phyloP scores from a whole-genome alignment of 2,797 vertebrate genomes.

The Pterois miles region DNA sequence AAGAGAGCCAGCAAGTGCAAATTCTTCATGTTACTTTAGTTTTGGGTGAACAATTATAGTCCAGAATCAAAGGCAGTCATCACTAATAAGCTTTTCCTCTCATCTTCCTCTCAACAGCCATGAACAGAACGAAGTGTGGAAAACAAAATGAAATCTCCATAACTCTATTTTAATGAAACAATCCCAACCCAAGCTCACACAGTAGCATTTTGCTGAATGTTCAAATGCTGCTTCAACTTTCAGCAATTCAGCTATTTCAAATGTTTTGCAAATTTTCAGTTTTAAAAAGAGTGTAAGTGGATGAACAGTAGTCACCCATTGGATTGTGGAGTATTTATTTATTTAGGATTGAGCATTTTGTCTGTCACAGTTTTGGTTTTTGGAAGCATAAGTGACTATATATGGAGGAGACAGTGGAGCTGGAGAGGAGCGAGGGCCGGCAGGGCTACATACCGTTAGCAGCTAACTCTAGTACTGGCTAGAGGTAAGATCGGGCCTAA shows the following conservation, averaged over 20 bases:
- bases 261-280: background rate
- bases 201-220: background rate
- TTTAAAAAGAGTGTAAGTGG: background rate
- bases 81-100: background rate
- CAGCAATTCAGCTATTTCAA: background rate
- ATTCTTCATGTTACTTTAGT: background rate
- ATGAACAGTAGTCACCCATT: background rate
- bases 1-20: background rate
- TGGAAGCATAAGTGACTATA: background rate
- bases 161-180: background rate
- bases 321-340: no score
- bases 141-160: background rate
- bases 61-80: conserved; percentile 2
- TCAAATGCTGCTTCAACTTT: background rate
- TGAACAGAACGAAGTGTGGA: background rate
- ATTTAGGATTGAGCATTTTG: no score
- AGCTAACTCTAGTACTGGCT: no score
- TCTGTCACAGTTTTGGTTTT: background rate
- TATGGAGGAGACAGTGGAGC: background rate
- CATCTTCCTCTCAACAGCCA: background rate
- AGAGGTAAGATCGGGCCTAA: no score
- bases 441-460: background rate
- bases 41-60: background rate
- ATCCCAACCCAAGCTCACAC: background rate
- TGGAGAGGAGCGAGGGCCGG: background rate